Conservation (phyloP, 2,888 invertebrate species). For the Drosophila fulvimacula region DNA sequence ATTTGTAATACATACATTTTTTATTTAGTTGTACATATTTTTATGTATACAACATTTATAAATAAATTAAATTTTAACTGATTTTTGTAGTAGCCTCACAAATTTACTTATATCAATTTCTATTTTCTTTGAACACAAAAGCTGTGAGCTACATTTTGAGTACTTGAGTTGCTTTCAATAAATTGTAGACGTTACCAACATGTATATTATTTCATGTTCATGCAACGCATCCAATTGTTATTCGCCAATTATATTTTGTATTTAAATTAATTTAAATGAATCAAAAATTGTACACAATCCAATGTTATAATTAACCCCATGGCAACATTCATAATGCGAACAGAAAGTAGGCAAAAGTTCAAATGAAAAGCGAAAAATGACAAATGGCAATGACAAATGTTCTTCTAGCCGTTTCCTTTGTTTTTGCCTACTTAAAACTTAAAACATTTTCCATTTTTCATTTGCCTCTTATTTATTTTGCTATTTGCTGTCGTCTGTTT, state of each 20-base stretch:
- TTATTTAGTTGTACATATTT: too few species aligned
- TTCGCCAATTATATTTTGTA: neutral
- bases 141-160: too few species aligned
- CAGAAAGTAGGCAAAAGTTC: constrained; percentile 11
- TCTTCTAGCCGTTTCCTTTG: constrained; percentile 15
- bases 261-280: neutral
- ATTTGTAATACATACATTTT: too few species aligned
- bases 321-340: neutral
- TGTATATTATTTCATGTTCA: neutral
- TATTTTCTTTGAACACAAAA: too few species aligned
- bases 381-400: constrained; percentile 6
- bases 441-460: constrained; percentile 26
- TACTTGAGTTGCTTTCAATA: neutral
- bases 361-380: constrained; percentile 9
- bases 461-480: constrained; percentile 20
- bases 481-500: constrained; percentile 52
- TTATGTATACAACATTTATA: too few species aligned
- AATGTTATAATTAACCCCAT: neutral
- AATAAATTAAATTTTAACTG: too few species aligned
- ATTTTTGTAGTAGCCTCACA: too few species aligned
- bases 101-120: too few species aligned
- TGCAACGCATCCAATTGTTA: neutral
- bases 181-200: neutral
- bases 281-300: neutral
- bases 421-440: constrained; percentile 14